Evolutionary conservation across 2,113 vertebrate species (phyloP).

Genomic region (Ramphastos sulfuratus): DNA sequence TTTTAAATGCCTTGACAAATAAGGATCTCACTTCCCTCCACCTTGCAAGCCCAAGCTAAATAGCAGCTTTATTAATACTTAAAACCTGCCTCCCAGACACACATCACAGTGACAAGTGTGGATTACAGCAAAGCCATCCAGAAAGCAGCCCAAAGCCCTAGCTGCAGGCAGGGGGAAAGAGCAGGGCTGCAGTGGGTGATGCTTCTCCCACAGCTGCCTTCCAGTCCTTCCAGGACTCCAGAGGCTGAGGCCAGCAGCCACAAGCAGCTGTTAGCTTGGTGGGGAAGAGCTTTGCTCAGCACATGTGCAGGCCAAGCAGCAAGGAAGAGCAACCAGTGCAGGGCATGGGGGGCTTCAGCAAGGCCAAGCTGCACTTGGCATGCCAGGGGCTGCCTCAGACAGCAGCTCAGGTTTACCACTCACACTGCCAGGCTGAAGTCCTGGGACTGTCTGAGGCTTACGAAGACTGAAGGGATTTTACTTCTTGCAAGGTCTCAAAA

Average conservation of each 20-base stretch:
- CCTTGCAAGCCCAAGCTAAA: slow-evolving; percentile 26
- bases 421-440: background rate
- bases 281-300: background rate
- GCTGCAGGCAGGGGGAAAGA: background rate
- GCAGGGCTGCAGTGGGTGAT: background rate
- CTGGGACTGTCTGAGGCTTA: background rate
- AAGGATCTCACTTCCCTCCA: background rate
- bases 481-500: background rate
- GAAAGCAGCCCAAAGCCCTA: background rate
- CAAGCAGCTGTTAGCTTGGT: background rate
- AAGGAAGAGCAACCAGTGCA: background rate
- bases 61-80: slow-evolving; percentile 47
- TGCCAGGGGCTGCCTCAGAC: background rate
- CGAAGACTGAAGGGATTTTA: background rate
- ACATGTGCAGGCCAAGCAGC: background rate
- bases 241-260: background rate
- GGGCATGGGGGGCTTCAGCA: background rate
- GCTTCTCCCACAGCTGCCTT: background rate
- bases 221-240: background rate
- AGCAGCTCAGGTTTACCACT: background rate
- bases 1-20: slow-evolving; percentile 37
- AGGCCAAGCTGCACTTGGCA: background rate
- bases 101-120: slow-evolving; percentile 5
- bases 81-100: slow-evolving; percentile 5
- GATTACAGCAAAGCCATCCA: slow-evolving; percentile 33